A percentile compares a stretch with the other conserved stretches of the same genome.
phyloP scores from a whole-genome alignment of 1,140 invertebrate species.

The Agrypnia vestita region DNA sequence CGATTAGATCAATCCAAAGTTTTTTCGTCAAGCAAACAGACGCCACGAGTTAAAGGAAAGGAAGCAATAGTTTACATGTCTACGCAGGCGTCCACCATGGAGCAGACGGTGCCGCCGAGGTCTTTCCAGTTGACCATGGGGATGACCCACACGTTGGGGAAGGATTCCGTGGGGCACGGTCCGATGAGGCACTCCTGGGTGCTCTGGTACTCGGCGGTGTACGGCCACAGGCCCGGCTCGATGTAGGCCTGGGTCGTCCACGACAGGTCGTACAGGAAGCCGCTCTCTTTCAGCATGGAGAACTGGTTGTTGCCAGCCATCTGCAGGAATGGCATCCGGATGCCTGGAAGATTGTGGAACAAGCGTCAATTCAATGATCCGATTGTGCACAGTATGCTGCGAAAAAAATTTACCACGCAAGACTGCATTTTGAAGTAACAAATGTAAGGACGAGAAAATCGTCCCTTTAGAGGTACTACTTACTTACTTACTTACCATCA shows the following conservation, averaged over 20 bases:
- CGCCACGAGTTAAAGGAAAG: no score
- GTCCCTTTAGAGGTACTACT: neutral
- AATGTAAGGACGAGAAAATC: neutral
- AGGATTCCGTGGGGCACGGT: constrained; percentile 76
- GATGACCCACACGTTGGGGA: constrained; percentile 77
- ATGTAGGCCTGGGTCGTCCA: constrained; percentile 75
- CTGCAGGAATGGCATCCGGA: constrained; percentile 80
- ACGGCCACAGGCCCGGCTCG: constrained; percentile 80
- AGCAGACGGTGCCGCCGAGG: constrained; percentile 71
- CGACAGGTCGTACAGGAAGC: constrained; percentile 77
- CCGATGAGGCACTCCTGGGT: constrained; percentile 78
- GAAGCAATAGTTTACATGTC: no score
- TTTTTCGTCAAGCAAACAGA: no score
- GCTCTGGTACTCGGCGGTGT: constrained; percentile 78
- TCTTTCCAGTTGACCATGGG: constrained; percentile 79
- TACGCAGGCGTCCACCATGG: constrained; percentile 79
- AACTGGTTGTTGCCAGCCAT: constrained; percentile 77
- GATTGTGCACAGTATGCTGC: no score
- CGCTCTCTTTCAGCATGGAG: constrained; percentile 69
- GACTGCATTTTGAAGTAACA: neutral
- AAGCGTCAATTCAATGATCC: neutral
- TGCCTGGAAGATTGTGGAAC: constrained; percentile 66
- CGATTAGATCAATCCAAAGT: no score
- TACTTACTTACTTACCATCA: neutral
- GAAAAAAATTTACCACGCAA: no score